Percentiles rank a stretch among this genome's conserved stretches.
Conservation (phyloP, 2,113 vertebrate genomes). For the Pongo abelii region DNA sequence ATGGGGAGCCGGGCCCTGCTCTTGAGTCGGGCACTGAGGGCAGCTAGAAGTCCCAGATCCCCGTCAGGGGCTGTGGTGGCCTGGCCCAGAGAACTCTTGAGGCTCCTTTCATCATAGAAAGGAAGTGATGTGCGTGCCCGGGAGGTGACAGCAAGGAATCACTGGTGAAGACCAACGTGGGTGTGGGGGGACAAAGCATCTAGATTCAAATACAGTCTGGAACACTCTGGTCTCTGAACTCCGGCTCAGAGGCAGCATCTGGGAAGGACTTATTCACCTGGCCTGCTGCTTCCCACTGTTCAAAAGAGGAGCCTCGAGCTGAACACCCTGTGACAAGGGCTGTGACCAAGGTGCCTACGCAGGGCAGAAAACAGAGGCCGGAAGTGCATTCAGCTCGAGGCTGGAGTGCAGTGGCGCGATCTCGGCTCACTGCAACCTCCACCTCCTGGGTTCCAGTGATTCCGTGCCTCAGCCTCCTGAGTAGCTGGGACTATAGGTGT, state of each 20-base stretch:
- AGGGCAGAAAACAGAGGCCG: no score
- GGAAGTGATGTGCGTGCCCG: accelerated
- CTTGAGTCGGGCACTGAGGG: not conserved
- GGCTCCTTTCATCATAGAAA: not conserved
- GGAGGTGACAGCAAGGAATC: not conserved
- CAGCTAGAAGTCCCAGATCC: no score
- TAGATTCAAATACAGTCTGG: not conserved
- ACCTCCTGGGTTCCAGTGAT: no score
- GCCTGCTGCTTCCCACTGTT: not conserved
- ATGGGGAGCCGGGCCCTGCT: accelerated
- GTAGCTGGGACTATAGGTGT: no score
- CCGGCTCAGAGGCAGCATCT: not conserved
- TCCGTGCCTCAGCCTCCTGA: no score
- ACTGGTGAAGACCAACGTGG: not conserved
- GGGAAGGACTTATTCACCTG: accelerated
- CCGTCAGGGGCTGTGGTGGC: accelerated
- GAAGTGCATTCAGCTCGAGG: no score
- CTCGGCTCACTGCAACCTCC: no score
- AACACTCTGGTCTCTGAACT: not conserved
- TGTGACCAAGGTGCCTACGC: no score
- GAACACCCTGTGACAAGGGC: no score
- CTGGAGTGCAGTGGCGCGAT: no score
- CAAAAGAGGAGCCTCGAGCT: not conserved
- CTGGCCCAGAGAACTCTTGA: not conserved
- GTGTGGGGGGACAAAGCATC: not conserved